These are phyloP conservation scores for Augiades crinisus DNA, from an alignment of 2,888 invertebrate genomes.

Conservation along the genomic window DNA sequence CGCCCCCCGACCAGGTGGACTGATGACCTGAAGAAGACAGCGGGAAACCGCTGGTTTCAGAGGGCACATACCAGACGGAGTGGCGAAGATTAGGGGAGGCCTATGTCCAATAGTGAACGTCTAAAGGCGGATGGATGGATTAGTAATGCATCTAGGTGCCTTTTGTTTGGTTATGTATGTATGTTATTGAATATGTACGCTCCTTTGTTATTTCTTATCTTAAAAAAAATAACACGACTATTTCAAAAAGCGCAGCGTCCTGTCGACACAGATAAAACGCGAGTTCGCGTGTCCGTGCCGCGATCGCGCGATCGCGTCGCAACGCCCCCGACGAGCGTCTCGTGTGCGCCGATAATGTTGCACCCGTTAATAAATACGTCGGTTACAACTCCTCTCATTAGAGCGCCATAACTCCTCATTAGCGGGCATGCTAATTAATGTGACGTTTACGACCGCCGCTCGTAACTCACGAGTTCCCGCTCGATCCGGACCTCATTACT, in stretches of 20 bases:
- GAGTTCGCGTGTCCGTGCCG: neutral
- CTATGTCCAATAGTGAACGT: too few species aligned
- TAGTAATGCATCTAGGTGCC: too few species aligned
- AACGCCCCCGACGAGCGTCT: conserved; percentile 17
- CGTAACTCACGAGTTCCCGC: conserved; percentile 44
- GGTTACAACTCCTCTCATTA: conserved; percentile 73
- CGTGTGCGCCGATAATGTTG: conserved; percentile 18
- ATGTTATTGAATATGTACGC: too few species aligned
- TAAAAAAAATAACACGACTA: too few species aligned
- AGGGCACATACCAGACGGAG: too few species aligned
- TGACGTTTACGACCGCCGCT: conserved; percentile 72
- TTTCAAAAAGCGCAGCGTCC: neutral
- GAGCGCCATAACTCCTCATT: conserved; percentile 80
- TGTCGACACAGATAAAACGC: neutral
- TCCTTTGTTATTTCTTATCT: too few species aligned
- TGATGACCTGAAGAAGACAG: too few species aligned
- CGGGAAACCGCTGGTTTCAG: too few species aligned
- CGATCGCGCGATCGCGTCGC: conserved; percentile 3
- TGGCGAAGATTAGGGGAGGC: too few species aligned
- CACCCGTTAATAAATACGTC: conserved; percentile 58
- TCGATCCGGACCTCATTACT: conserved; percentile 35
- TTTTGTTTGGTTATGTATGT: too few species aligned
- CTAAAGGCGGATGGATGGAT: too few species aligned
- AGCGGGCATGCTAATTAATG: conserved; percentile 78
- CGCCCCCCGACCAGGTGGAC: too few species aligned